Base-by-base conservation (phyloP, 2,888 invertebrate genomes). In the Hipparchia sbordonii region DNA sequence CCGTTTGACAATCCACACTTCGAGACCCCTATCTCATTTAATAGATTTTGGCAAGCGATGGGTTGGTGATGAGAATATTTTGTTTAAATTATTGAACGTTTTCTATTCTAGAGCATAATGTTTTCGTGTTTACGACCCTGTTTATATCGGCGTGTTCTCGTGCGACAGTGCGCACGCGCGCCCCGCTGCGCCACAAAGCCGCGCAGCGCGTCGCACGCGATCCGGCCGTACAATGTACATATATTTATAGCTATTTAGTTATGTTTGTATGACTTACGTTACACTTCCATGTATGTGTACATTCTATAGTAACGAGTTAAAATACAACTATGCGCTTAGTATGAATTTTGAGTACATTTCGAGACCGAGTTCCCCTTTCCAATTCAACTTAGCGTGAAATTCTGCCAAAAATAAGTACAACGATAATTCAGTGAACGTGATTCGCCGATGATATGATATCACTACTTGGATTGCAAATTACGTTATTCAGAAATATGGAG, bases 161-260 rank as follows among this genome's bases (percentile, higher is more conserved):
- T 70, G 6, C 3, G 75, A 73, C 77, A 80, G 70, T 79, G 82
- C 78, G 75, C 71, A 74, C 80, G 67, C 57, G 10, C 81, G 82
- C 72, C 78, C 88, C 84, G 87, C 83, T 90, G 89, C 77, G 77
- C 90, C 82, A 90, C 82, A 83, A 89, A 83, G 66, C 72, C 84
- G 86, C 72, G 73, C 75, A 74, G 83, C 86, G 87, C 77, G 82
- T 81, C 87, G 84, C 90, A 89, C 86, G 87, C 88, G 82, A 85
- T 63, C 62, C 52, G 52, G 66, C 70, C 62, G 57, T 76, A 23
- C 23, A 23, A 23, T 23, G 23, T 23, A 71, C 72, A 74, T 75
- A 61, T 75, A 76, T 79, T 74, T 71, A 72, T 70, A 71, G 66
- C 48, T 57, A 59, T 71, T 73, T 67, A 67, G 48, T 48, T 68